Conservation (phyloP, 2,113 vertebrate species). For the Poeciliopsis turrubarensis region DNA sequence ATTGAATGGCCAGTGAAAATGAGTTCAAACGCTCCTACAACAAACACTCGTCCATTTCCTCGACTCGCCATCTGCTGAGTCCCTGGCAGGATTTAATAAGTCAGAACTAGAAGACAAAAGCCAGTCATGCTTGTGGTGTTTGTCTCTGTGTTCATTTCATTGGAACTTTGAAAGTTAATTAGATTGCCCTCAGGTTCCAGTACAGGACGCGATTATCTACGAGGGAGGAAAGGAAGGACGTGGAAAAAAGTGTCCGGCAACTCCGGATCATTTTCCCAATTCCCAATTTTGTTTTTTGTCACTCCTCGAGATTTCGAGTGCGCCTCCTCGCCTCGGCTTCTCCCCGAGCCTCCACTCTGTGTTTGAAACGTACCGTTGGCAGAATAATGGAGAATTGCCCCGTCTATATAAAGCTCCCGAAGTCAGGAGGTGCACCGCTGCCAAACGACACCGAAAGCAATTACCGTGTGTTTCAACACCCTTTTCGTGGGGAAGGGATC, state of each 20-base stretch:
- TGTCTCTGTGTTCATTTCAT: conserved; percentile 39
- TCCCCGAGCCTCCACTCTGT: conserved; percentile 11
- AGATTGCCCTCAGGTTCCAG: conserved; percentile 11
- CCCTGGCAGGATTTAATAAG: conserved; percentile 48
- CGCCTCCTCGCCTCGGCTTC: neutral
- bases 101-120: conserved; percentile 40
- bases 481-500: conserved; percentile 69
- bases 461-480: conserved; percentile 76
- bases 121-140: conserved; percentile 37
- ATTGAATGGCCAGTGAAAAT: conserved; percentile 12
- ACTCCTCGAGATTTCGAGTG: conserved; percentile 41
- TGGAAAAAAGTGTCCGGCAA: conserved; percentile 16
- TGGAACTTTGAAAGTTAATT: conserved; percentile 26
- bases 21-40: conserved; percentile 24
- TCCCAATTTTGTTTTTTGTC: conserved; percentile 50
- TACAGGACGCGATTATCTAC: conserved; percentile 28
- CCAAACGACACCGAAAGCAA: conserved; percentile 77
- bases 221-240: conserved; percentile 18
- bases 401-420: conserved; percentile 65
- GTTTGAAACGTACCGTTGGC: conserved; percentile 58
- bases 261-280: neutral
- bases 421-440: conserved; percentile 64
- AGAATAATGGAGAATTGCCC: conserved; percentile 69
- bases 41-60: conserved; percentile 39
- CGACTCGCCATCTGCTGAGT: conserved; percentile 33